Evolutionary conservation across 2,113 vertebrate species (phyloP), one percentile per base, ranked within the genome.

Genomic region (Noturus placidus): DNA sequence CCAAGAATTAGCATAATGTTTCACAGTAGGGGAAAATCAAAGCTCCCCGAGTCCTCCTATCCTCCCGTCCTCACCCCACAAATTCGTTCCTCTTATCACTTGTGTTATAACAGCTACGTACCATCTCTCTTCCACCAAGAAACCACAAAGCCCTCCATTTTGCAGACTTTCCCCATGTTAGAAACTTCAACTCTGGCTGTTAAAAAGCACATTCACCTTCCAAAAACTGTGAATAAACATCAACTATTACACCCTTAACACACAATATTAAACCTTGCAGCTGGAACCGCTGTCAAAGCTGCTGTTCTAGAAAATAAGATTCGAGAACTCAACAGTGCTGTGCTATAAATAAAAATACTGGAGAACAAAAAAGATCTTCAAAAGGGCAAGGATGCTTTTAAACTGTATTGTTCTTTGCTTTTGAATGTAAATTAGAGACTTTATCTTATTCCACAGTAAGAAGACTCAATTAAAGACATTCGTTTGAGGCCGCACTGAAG

Each of bases 361-460:
- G 6, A 50, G 80, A 63, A 63, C 80, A 19, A 61, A 59, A 27
- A 82, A 27, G 25, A 65, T 25, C 19, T 38, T 83, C 27, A 85
- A 77, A 77, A 65, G 35, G 25, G 65, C 77, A 33, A 4, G 78
- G 65, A 81, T 14, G 52, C 35, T 46, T 82, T 74, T 87, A 82
- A 72, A 87, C 17, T 14, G 19, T 25, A n/a, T 61, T 27, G 14
- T 70, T 70, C 67, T 30, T 85, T 27, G 70, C 30, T n/a, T 4
- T 63, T 83, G 7, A 82, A 82, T 65, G 42, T 30, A 83, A 83
- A 50, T 46, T 50, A 42, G 27, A n/a, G 38, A 20, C 42, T 2
- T 83, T 83, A 83, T 83, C 82, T 83, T 67, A 19, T 83, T 83
- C 61, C 59, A 19, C 59, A 83, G 59, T 38, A 81, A 5, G 33